These are phyloP conservation scores for Megalonaias nervosa DNA, from an alignment of 1,140 invertebrate species.

Conservation along the genomic window DNA sequence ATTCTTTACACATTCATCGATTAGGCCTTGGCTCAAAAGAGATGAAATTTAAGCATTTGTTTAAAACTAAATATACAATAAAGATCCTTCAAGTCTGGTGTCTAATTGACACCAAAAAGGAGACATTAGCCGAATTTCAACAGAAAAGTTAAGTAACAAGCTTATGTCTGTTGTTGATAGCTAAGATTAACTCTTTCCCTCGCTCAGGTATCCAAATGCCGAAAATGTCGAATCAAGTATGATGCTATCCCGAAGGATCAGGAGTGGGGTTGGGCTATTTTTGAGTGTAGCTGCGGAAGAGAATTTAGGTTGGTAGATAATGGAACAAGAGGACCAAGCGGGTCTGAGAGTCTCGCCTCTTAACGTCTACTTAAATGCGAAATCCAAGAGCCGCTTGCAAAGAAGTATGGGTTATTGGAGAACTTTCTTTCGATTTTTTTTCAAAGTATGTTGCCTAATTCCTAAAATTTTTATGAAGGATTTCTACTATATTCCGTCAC, in stretches of 20 bases:
- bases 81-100: neutral
- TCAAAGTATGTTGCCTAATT: too few relatives aligned
- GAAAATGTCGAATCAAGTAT: constrained; percentile 39
- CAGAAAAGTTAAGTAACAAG: too few relatives aligned
- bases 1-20: too few relatives aligned
- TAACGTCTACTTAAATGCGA: too few relatives aligned
- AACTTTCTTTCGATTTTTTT: too few relatives aligned
- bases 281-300: constrained; percentile 37
- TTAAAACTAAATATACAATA: neutral
- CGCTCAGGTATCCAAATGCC: constrained; percentile 41
- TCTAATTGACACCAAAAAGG: neutral
- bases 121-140: constrained; percentile 2
- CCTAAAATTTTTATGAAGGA: too few relatives aligned
- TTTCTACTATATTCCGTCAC: too few relatives aligned
- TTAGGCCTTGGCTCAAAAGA: neutral
- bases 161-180: too few relatives aligned
- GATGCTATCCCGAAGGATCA: constrained; percentile 47
- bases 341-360: too few relatives aligned
- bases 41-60: neutral
- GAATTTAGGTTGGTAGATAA: constrained; percentile 32
- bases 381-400: too few relatives aligned
- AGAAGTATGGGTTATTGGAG: too few relatives aligned
- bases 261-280: constrained; percentile 48
- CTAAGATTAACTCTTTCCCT: too few relatives aligned
- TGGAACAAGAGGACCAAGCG: neutral